A percentile compares a stretch with the other conserved stretches of the same genome.
phyloP scores from a whole-genome alignment of 2,113 vertebrate genomes.

The Phalacrocorax aristotelis region DNA sequence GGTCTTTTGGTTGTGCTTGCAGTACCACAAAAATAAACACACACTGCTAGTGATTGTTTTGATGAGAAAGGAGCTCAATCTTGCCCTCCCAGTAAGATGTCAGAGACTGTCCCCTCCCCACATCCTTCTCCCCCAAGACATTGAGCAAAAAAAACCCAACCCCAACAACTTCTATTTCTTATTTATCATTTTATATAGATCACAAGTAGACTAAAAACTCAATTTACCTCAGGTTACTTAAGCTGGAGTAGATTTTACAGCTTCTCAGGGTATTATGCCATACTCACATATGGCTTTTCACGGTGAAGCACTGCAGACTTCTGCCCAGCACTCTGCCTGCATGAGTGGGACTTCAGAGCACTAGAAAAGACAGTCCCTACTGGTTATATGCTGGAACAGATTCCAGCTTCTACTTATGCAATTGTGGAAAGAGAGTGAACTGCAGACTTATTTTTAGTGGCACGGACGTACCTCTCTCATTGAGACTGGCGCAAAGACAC shows the following conservation, averaged over 20 bases:
- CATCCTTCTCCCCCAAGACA: not conserved
- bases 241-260: not conserved
- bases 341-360: not conserved
- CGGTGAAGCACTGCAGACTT: not conserved
- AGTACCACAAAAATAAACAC: not conserved
- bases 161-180: not conserved
- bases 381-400: not conserved
- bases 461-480: not conserved
- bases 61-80: not conserved
- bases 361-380: not conserved
- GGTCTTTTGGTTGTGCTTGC: not conserved
- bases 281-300: not conserved
- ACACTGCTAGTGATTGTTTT: not conserved
- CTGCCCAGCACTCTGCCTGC: not conserved
- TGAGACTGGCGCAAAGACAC: not conserved
- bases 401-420: not conserved
- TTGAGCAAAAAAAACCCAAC: not conserved
- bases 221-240: not conserved
- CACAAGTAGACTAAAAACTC: not conserved
- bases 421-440: not conserved
- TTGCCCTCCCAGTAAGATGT: not conserved
- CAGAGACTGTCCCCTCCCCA: not conserved
- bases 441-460: slow-evolving; percentile 6
- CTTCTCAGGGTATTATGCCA: not conserved
- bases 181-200: not conserved